Conservation (phyloP, 2,888 invertebrate genomes). For the Branchipolynoe longqiensis region DNA sequence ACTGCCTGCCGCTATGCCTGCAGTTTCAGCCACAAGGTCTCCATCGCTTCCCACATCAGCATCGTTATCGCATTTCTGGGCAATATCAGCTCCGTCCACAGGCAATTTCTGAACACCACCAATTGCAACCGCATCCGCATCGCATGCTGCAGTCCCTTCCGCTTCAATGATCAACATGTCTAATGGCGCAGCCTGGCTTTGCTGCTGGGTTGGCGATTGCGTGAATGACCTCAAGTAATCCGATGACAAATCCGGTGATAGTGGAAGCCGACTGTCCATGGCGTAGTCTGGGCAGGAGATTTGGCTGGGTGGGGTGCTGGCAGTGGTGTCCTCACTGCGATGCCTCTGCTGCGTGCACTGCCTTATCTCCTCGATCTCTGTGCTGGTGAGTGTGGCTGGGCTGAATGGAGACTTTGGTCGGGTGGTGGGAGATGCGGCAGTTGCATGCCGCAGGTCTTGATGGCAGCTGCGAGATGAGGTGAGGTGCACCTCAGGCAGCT, state of each 20-base stretch:
- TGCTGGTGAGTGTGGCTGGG: constrained; percentile 69
- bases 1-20: too few species aligned
- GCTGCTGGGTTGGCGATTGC: not conserved
- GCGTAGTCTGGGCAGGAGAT: constrained; percentile 58
- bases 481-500: not conserved
- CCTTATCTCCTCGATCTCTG: constrained; percentile 72
- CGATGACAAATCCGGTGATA: not conserved
- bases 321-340: constrained; percentile 25
- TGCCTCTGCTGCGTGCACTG: constrained; percentile 2
- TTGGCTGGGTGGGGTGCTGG: constrained; percentile 61
- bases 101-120: not conserved
- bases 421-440: constrained; percentile 58
- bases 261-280: not conserved
- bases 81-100: too few species aligned
- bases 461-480: constrained; percentile 22
- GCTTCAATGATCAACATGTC: not conserved
- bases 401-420: constrained; percentile 64
- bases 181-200: not conserved
- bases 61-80: too few species aligned
- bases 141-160: not conserved
- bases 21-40: too few species aligned
- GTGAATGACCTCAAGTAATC: not conserved
- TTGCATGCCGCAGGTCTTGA: not conserved
- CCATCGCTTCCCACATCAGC: too few species aligned
- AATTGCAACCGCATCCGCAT: not conserved